phyloP scores from a whole-genome alignment of 2,888 invertebrate species.

The Drosophila helvetica region DNA sequence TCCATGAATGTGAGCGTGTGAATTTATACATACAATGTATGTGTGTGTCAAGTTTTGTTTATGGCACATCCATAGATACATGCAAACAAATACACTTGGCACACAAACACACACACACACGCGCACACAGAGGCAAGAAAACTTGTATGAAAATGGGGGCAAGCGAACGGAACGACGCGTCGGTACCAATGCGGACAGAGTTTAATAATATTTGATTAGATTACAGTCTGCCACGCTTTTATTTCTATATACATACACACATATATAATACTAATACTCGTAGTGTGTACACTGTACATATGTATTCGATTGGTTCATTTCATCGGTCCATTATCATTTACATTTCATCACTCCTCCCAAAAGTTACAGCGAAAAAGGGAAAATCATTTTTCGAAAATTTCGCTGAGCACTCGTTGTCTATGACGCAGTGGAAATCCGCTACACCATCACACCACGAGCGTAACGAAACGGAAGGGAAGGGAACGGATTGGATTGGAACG shows the following conservation, averaged over 20 bases:
- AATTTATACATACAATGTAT: conserved; percentile 44
- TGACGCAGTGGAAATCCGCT: conserved; percentile 58
- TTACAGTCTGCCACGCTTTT: conserved; percentile 43
- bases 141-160: conserved; percentile 66
- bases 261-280: not conserved
- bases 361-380: conserved; percentile 12
- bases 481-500: conserved; percentile 42
- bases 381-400: conserved; percentile 32
- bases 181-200: conserved; percentile 39
- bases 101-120: conserved; percentile 50
- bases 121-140: conserved; percentile 20
- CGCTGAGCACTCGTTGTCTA: conserved; percentile 21
- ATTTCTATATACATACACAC: not conserved
- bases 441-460: conserved; percentile 1
- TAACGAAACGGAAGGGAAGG: conserved; percentile 9
- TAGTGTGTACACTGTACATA: not conserved
- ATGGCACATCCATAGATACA: conserved; percentile 54
- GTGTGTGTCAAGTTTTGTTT: conserved; percentile 60
- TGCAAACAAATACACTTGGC: conserved; percentile 66
- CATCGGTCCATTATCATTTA: conserved; percentile 43
- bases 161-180: conserved; percentile 65
- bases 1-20: conserved; percentile 24
- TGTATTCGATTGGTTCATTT: conserved; percentile 2
- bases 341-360: conserved; percentile 16
- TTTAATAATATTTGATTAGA: conserved; percentile 77